These are phyloP conservation scores for Mizuhopecten yessoensis DNA, from an alignment of 1,140 invertebrate genomes.

Conservation along the genomic window DNA sequence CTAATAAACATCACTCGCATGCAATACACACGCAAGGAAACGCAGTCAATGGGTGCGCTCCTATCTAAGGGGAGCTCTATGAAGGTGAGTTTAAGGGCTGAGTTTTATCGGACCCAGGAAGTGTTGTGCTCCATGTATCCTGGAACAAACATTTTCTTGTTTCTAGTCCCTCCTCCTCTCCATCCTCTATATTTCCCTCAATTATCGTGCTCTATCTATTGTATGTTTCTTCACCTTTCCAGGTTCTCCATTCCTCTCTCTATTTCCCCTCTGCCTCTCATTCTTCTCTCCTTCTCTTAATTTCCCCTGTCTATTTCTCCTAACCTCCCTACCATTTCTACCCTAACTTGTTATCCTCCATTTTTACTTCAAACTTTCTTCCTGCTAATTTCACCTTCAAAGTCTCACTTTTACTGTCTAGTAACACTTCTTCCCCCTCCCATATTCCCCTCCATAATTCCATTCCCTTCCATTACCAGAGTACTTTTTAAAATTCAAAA, in stretches of 20 bases:
- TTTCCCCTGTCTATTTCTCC: neutral
- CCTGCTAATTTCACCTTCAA: neutral
- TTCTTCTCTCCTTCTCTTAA: neutral
- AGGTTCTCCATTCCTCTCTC: neutral
- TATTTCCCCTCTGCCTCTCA: neutral
- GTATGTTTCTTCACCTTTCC: too few relatives aligned
- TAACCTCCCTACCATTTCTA: neutral
- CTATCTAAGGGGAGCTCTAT: neutral
- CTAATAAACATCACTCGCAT: conserved; percentile 18
- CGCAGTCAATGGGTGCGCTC: neutral
- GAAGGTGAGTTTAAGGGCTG: neutral
- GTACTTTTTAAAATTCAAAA: neutral
- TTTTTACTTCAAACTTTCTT: neutral
- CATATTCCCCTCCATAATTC: neutral
- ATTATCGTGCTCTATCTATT: too few relatives aligned
- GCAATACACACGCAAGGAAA: neutral
- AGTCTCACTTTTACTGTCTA: neutral
- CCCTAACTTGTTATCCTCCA: neutral
- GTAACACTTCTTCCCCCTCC: too few relatives aligned
- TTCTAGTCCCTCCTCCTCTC: too few relatives aligned
- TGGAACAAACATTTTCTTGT: too few relatives aligned
- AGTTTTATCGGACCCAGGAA: neutral
- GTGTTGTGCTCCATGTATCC: neutral
- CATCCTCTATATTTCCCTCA: too few relatives aligned
- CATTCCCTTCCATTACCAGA: neutral